Evolutionary conservation across 2,888 invertebrate species (phyloP).

Genomic region (Litoditis marina): DNA sequence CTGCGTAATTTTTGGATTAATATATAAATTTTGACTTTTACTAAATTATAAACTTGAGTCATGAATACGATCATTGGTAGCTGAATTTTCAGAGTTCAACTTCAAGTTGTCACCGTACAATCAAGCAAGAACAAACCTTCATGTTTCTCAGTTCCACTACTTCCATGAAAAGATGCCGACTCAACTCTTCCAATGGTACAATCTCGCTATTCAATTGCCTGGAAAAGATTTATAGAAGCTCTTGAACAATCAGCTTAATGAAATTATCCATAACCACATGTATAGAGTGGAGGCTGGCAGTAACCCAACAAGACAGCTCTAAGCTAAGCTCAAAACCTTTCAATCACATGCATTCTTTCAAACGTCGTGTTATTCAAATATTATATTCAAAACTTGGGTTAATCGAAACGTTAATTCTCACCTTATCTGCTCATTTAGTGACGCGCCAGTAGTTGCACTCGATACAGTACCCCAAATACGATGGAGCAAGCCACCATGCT

Average conservation of each 20-base stretch:
- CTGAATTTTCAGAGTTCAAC: no score
- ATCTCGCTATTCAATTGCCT: slow-evolving; percentile 81
- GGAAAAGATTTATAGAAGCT: not conserved
- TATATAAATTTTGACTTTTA: no score
- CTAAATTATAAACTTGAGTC: no score
- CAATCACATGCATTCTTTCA: not conserved
- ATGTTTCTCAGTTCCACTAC: slow-evolving; percentile 81
- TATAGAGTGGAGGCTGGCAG: no score
- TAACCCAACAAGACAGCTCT: no score
- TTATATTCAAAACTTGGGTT: not conserved
- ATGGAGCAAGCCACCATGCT: slow-evolving; percentile 38
- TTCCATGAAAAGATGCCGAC: slow-evolving; percentile 91
- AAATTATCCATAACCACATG: not conserved
- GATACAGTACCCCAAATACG: slow-evolving; percentile 44
- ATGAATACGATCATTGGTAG: no score
- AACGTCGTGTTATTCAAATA: not conserved
- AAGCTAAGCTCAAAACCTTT: no score
- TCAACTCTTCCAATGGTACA: slow-evolving; percentile 82
- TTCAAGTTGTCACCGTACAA: no score
- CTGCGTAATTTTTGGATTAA: no score
- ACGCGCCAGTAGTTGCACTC: slow-evolving; percentile 18
- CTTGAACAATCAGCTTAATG: not conserved
- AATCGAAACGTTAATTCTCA: slow-evolving; percentile 12
- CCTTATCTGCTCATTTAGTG: slow-evolving; percentile 42
- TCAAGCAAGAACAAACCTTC: slow-evolving; percentile 37